Evolutionary conservation across 53 echinoderm and acorn worm species (phyloP), one percentile per base, ranked within the genome.

Genomic region (Temnopleurus reevesii): DNA sequence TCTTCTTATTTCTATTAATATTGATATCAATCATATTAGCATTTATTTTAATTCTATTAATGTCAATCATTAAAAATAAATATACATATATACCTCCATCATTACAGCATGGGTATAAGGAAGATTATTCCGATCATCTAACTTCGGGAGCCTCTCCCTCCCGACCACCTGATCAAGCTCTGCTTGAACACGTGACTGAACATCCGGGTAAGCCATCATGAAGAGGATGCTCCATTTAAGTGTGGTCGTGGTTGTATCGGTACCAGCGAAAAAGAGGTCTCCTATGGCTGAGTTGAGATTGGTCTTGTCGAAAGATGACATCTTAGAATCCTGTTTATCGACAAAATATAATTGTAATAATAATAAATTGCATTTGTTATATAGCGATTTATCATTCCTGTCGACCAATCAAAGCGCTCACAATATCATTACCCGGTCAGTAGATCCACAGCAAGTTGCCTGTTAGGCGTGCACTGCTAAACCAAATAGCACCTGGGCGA

Each of bases 181-280:
- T 4, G n/a, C 21, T 19, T 83, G 83, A 83, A 83, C 83, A 53
- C 83, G 83, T 83, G 83, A 55, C 83, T 83, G 83, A 2, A 83
- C 38, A 18, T 83, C 83, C 7, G 53, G 83, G 56, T 55, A 38
- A 5, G 83, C 55, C 83, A 83, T 83, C 83, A 83, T 83, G 83
- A 55, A 54, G 28, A 83, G 34, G 55, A 83, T 21, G 38, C 54
- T 30, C 83, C 83, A 83, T 33, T 83, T 83, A 19, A 83, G 55
- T 1, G 83, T 55, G 54, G 83, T 83, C 31, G 83, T 36, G 3
- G 83, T 83, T 18, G 83, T 83, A 12, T 83, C 83, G 0, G 83
- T 83, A 1, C 83, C 83, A 5, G 83, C 83, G 56, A 83, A 55
- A 38, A 83, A 55, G 25, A 83, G 83, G 35, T 83, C 83, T 9